Base-by-base conservation (phyloP, 2,888 invertebrate genomes). In the Agonopterix heracliana region DNA sequence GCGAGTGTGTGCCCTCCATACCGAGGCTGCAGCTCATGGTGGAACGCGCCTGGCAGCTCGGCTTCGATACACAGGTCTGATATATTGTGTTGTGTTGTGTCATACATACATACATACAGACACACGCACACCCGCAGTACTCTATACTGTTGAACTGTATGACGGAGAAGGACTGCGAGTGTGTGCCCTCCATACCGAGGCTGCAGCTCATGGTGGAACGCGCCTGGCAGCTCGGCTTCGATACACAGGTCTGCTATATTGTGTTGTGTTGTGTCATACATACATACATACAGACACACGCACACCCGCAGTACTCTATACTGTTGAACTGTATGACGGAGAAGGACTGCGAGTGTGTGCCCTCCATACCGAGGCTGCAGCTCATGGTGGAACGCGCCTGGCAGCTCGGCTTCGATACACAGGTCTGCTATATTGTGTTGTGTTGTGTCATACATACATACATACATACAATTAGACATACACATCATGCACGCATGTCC, bases 301-400 rank as follows among this genome's bases (percentile, higher is more conserved):
- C 12, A 48, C 91, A 93, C 71, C 92, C 94, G 0, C 91, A 90
- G 41, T 95, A 93, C 80, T 90, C 92, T 52, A 60, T 59, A 41
- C 78, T 64, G 51, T 66, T 78, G 47, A 59, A 64, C 46, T 68
- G 80, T 64, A 56, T 84, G 66, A 74, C 76, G 60, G 73, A 86
- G 68, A 26, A 26, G 26, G 26, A 26, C 26, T 92, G 59, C 49
- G 81, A 93, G 51, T 91, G 93, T 51, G 95, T 96, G 81, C 96
- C 96, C 7, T 95, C 96, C 60, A 95, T 97, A 64, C 95, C 95
- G 13, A 90, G 94, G 49, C 89, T 97, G 50, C 97, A 97, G 78
- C 90, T 92, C 55, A 90, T 96, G 61, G 95, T 97, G 14, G 96
- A 97, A 69, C 90, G 93, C 59, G 95, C 95, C 0, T 96, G 95